Conservation (phyloP, 2,113 vertebrate species). For the Chlorodrepanis virens region DNA sequence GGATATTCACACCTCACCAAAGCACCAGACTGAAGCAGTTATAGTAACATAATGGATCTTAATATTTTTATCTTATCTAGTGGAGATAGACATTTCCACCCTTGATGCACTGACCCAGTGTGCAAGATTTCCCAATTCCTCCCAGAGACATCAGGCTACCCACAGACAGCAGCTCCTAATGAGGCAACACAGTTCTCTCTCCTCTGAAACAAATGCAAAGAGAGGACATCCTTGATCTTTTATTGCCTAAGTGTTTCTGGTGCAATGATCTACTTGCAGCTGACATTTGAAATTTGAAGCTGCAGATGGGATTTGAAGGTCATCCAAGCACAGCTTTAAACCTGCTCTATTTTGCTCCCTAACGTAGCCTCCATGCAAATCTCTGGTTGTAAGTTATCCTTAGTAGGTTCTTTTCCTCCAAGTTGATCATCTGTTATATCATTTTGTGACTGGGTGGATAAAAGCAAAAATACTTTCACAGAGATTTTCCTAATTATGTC, state of each 20-base stretch:
- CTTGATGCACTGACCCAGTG: not conserved
- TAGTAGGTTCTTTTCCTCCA: not conserved
- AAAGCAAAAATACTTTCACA: not conserved
- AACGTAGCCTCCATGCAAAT: not conserved
- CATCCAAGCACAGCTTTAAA: slow-evolving; percentile 54
- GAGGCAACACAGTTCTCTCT: not conserved
- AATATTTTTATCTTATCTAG: not conserved
- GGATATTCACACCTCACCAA: not conserved
- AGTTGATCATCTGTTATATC: not conserved
- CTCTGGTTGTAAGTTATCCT: not conserved
- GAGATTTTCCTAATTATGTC: not conserved
- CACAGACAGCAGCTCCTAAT: not conserved
- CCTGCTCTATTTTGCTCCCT: slow-evolving; percentile 15
- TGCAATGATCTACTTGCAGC: slow-evolving; percentile 52
- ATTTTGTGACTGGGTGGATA: not conserved
- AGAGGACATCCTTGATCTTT: slow-evolving; percentile 33
- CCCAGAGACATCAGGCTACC: not conserved
- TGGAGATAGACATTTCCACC: not conserved
- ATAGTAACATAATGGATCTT: not conserved
- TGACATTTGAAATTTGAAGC: slow-evolving; percentile 67
- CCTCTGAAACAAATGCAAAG: slow-evolving; percentile 12
- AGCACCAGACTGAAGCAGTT: not conserved
- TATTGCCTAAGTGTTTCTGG: slow-evolving; percentile 35
- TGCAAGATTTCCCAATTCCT: not conserved
- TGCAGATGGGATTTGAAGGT: slow-evolving; percentile 61